Evolutionary conservation across 1,140 invertebrate species (phyloP).

Genomic region (Heliothis subflexa): DNA sequence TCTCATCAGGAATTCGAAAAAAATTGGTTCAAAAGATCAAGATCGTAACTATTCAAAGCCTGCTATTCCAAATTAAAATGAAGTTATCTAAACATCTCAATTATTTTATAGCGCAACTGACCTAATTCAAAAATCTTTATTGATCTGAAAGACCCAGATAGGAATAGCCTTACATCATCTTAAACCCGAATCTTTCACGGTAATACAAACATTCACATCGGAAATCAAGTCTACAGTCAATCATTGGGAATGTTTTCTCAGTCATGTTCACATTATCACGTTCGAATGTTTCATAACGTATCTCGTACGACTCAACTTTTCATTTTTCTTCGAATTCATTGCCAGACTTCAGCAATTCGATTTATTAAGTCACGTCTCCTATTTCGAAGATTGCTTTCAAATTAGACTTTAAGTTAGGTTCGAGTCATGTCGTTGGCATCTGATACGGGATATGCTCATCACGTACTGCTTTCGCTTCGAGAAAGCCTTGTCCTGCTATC

Average conservation of each 20-base stretch:
- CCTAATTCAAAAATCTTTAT: background rate
- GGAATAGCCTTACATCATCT: background rate
- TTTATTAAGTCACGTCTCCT: slow-evolving; percentile 68
- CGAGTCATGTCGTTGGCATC: slow-evolving; percentile 42
- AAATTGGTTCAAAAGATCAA: background rate
- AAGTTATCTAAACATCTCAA: slow-evolving; percentile 19
- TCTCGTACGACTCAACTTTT: slow-evolving; percentile 31
- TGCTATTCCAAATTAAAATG: background rate
- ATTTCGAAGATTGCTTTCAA: slow-evolving; percentile 65
- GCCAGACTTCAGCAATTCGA: slow-evolving; percentile 56
- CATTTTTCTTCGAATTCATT: slow-evolving; percentile 48
- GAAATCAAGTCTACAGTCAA: background rate
- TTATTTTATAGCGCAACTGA: slow-evolving; percentile 6
- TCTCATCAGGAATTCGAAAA: too few species aligned
- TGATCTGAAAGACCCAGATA: background rate
- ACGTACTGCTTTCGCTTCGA: slow-evolving; percentile 54
- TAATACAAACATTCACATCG: background rate
- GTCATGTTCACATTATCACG: too few species aligned
- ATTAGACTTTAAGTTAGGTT: slow-evolving; percentile 58
- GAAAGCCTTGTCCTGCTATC: slow-evolving; percentile 49
- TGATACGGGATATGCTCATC: slow-evolving; percentile 51
- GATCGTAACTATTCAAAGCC: background rate
- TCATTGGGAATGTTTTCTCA: too few species aligned
- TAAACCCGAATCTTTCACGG: background rate
- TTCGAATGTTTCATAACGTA: background rate